Conservation (phyloP, 1,140 invertebrate genomes). For the Branchinecta lindahli region DNA sequence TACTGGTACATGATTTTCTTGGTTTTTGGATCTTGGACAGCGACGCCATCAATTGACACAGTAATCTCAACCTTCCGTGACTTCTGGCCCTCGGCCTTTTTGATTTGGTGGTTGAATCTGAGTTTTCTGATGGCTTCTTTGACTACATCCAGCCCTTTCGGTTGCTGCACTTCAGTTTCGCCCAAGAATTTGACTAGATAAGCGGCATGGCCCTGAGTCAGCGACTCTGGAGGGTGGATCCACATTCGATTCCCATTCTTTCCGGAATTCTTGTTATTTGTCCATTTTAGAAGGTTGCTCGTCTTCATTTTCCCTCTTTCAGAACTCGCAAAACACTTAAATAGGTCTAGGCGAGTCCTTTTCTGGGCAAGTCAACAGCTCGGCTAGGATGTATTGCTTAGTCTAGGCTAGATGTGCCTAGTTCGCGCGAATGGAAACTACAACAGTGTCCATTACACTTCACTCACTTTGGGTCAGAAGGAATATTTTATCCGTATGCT, state of each 20-base stretch:
- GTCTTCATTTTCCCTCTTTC: too few relatives aligned
- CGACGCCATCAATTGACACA: constrained; percentile 86
- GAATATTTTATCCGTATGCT: too few relatives aligned
- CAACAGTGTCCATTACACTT: too few relatives aligned
- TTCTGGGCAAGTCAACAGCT: too few relatives aligned
- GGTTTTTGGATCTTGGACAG: constrained; percentile 63
- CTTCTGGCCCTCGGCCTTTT: constrained; percentile 73
- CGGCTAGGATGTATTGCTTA: too few relatives aligned
- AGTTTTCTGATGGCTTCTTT: constrained; percentile 88
- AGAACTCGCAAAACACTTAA: too few relatives aligned
- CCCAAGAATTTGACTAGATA: constrained; percentile 96
- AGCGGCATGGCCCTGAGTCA: constrained; percentile 82
- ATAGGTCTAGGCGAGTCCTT: too few relatives aligned
- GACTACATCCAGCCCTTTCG: constrained; percentile 91
- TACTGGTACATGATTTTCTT: constrained; percentile 79
- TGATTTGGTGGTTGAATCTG: constrained; percentile 82
- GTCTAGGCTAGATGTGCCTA: too few relatives aligned
- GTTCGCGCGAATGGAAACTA: too few relatives aligned
- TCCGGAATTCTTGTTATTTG: too few relatives aligned
- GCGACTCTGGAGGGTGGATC: constrained; percentile 83
- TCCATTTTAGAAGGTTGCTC: too few relatives aligned
- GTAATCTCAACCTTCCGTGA: constrained; percentile 85
- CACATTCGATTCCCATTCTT: constrained; percentile 47
- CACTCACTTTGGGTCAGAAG: too few relatives aligned
- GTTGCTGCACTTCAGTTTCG: constrained; percentile 77